Evolutionary conservation across 2,797 vertebrate genomes (phyloP).

Genomic region (Rhynchonycteris naso): DNA sequence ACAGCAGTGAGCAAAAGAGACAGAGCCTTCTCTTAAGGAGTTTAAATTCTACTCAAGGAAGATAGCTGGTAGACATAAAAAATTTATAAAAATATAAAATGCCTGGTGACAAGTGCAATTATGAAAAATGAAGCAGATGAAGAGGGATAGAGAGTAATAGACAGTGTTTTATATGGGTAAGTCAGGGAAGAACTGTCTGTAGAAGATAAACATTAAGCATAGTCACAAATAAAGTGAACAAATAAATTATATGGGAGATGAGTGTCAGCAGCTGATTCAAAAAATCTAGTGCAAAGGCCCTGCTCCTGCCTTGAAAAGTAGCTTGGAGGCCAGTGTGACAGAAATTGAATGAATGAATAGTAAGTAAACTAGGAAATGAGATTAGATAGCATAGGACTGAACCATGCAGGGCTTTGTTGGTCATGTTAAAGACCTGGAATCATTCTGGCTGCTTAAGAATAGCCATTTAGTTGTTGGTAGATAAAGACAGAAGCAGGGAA

Average conservation of each 20-base stretch:
- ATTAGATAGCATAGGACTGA: not conserved
- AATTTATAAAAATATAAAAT: slow-evolving; percentile 7
- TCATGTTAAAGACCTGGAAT: not conserved
- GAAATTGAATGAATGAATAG: not conserved
- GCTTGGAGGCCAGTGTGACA: not conserved
- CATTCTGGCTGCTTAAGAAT: not conserved
- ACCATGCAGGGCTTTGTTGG: not conserved
- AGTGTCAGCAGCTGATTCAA: not conserved
- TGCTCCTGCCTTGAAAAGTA: not conserved
- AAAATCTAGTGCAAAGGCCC: not conserved
- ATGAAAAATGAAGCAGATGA: not conserved
- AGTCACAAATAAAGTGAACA: not conserved
- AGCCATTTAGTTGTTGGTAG: not conserved
- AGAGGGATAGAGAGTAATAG: not conserved
- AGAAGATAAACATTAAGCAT: not conserved
- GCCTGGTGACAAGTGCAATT: not conserved
- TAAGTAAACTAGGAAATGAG: not conserved
- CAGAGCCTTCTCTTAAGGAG: not conserved
- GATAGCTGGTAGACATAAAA: not conserved
- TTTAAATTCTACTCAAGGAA: slow-evolving; percentile 44
- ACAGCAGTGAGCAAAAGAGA: slow-evolving; percentile 1
- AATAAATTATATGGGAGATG: not conserved
- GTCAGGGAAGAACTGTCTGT: not conserved
- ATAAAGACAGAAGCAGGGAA: not conserved
- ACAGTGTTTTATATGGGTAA: not conserved